Evolutionary conservation across 2,113 vertebrate genomes (phyloP).

Genomic region (Prionailurus bengalensis): DNA sequence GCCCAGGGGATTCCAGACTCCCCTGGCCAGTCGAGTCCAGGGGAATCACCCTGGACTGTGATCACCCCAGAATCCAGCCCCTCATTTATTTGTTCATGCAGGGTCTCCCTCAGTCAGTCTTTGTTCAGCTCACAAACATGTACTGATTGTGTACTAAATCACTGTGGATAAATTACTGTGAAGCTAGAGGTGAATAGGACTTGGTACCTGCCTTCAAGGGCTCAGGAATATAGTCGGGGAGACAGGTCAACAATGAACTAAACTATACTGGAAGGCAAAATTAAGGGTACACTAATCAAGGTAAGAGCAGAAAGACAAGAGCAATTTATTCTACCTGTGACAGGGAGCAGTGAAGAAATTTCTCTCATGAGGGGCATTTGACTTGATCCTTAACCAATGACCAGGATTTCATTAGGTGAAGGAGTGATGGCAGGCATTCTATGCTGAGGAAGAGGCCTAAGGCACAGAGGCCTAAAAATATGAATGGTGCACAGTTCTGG

Average conservation of each 20-base stretch:
- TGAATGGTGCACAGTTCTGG: neutral
- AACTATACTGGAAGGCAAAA: conserved; percentile 38
- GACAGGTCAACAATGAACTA: neutral
- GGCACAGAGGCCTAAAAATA: neutral
- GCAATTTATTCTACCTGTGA: neutral
- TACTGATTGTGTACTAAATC: neutral
- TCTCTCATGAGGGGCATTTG: neutral
- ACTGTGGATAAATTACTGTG: neutral
- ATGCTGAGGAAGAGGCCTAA: conserved; percentile 4
- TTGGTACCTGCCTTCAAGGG: neutral
- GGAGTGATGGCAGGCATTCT: neutral
- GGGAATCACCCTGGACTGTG: neutral
- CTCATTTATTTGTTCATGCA: neutral
- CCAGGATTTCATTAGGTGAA: neutral
- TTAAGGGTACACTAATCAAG: neutral
- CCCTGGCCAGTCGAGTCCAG: neutral
- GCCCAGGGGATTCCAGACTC: neutral
- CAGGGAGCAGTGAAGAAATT: conserved; percentile 4
- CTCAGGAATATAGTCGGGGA: neutral
- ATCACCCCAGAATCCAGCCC: neutral
- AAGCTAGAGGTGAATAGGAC: neutral
- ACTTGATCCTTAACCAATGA: neutral
- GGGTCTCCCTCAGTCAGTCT: neutral
- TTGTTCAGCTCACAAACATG: conserved; percentile 11
- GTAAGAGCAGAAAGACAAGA: conserved; percentile 32